A percentile compares a stretch with the other conserved stretches of the same genome.
phyloP scores from a whole-genome alignment of 2,888 invertebrate species.

The Dasysyrphus albostriatus region DNA sequence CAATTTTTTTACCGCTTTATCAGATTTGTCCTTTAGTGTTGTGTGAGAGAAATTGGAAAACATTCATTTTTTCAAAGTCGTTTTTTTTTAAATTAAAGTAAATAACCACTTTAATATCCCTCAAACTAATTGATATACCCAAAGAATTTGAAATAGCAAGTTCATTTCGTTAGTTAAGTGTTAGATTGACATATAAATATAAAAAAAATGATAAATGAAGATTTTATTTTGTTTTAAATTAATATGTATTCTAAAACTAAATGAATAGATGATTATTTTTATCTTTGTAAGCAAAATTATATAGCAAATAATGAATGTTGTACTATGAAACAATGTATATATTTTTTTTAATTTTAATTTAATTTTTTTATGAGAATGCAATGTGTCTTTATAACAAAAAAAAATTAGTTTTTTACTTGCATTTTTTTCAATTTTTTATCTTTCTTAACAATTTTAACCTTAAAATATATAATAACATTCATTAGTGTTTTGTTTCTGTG shows the following conservation, averaged over 20 bases:
- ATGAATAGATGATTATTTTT: neutral
- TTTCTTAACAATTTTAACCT: conserved; percentile 19
- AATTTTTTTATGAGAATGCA: conserved; percentile 8
- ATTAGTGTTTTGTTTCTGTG: neutral
- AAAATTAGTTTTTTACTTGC: conserved; percentile 4
- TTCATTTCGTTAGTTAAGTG: conserved; percentile 3
- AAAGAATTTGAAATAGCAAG: neutral
- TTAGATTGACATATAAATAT: conserved; percentile 23
- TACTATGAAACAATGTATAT: neutral
- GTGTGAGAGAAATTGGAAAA: neutral
- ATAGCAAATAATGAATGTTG: conserved; percentile 9
- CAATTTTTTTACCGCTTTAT: neutral
- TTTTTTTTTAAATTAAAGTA: too few relatives aligned
- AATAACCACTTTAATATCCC: neutral
- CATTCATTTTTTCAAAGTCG: neutral
- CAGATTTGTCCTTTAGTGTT: neutral
- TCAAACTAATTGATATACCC: neutral
- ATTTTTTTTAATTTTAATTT: neutral
- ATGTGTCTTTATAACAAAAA: neutral
- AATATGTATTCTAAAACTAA: neutral
- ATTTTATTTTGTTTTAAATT: neutral
- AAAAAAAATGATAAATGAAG: conserved; percentile 15
- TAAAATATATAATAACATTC: conserved; percentile 19
- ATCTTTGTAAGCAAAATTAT: neutral
- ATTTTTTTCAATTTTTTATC: conserved; percentile 2